Base-by-base conservation (phyloP, 2,888 invertebrate species). In the Lochmaea crataegi region DNA sequence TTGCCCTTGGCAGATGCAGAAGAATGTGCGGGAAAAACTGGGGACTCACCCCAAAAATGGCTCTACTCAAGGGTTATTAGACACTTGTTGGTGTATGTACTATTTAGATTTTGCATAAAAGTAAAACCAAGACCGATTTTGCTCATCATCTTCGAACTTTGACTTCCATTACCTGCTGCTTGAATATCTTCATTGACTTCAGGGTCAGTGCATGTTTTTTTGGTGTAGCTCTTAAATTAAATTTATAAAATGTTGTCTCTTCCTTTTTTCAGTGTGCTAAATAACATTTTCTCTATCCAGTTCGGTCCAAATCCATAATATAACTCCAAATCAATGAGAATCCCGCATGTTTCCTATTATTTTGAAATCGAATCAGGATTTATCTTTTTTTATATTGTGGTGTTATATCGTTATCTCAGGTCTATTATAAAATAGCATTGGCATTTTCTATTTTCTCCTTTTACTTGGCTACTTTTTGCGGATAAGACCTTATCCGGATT, bases 251-350 rank as follows among this genome's bases (percentile, higher is more conserved):
- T 18, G 2, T 16, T 18, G 18, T 53, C 18, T 53, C 12, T 18
- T 63, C 16, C 22, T 63, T 63, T 18, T n/a, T 18, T 38, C 32
- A 42, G 42, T 63, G 61, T 42, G 12, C n/a, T 63, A 42, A 42
- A 63, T 16, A 42, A 22, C 74, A 71, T 74, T 76, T 76, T 75
- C 76, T 75, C 60, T 61, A 66, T 67, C 58, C 68, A 58, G 69
- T 66, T 58, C 67, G 64, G 48, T 72, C 64, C 70, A 66, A 69
- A 73, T 75, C 75, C 73, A 68, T 68, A 71, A 69, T 75, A 75
- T 76, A 76, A 75, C 73, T 75, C 51, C 72, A 63, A 77, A 75
- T 77, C 77, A 75, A 77, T 77, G 75, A 64, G 60, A 65, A 73
- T 69, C 70, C 75, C 74, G 68, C 65, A 67, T 76, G 73, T 76